Conservation (phyloP, 1,140 invertebrate genomes). For the Macrosteles quadrilineatus region DNA sequence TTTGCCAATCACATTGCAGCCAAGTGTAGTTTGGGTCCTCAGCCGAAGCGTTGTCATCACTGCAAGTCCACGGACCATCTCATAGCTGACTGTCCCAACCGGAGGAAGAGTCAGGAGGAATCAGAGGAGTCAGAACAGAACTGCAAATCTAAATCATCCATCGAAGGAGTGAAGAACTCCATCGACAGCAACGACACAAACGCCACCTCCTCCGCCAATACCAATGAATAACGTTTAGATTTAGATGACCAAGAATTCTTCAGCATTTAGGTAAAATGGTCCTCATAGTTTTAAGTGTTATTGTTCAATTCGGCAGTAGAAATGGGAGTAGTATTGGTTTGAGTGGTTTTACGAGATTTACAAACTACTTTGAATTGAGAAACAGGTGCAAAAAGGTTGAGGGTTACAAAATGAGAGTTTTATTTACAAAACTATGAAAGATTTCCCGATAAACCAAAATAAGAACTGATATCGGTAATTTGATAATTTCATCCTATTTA, state of each 20-base stretch:
- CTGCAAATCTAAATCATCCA: not conserved
- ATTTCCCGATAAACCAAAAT: too few relatives aligned
- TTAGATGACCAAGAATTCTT: constrained; percentile 11
- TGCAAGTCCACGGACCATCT: constrained; percentile 85
- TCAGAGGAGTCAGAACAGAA: constrained; percentile 1
- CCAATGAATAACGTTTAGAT: constrained; percentile 2
- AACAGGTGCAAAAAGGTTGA: too few relatives aligned
- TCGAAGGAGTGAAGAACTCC: not conserved
- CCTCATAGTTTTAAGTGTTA: too few relatives aligned
- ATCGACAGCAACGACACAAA: not conserved
- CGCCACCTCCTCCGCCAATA: not conserved
- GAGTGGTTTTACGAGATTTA: too few relatives aligned
- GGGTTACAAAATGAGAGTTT: too few relatives aligned
- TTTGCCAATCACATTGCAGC: constrained; percentile 88
- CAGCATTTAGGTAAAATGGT: not conserved
- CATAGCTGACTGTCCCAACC: constrained; percentile 78
- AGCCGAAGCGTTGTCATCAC: constrained; percentile 86
- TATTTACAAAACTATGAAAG: too few relatives aligned
- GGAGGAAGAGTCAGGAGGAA: constrained; percentile 32
- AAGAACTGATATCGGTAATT: too few relatives aligned
- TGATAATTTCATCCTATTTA: too few relatives aligned
- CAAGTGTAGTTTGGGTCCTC: constrained; percentile 80
- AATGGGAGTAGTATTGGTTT: too few relatives aligned
- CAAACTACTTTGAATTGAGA: too few relatives aligned
- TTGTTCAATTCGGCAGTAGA: too few relatives aligned